Conservation (phyloP, 92 coral and sea anemone species). For the Epizoanthus scotinus region DNA sequence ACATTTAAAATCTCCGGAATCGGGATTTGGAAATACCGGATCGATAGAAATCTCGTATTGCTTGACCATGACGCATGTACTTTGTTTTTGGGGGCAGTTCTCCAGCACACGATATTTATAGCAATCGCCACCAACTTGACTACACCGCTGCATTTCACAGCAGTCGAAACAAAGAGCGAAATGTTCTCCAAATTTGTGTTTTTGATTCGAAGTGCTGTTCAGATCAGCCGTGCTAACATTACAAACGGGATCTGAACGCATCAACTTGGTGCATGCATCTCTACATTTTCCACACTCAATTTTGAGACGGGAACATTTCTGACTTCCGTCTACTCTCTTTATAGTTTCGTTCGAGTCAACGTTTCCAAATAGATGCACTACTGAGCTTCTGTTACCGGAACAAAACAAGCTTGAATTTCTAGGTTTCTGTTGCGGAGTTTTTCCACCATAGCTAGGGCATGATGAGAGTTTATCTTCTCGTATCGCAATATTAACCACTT, state of each 20-base stretch:
- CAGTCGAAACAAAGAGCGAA: constrained; percentile 75
- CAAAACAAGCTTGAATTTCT: constrained; percentile 45
- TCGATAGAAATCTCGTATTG: constrained; percentile 53
- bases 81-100: constrained; percentile 48
- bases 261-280: constrained; percentile 46
- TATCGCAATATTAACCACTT: constrained; percentile 49
- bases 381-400: constrained; percentile 57
- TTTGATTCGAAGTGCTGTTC: constrained; percentile 2
- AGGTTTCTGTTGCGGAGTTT: not conserved
- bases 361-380: constrained; percentile 62
- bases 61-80: constrained; percentile 57
- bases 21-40: constrained; percentile 55
- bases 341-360: constrained; percentile 30
- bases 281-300: constrained; percentile 58
- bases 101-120: constrained; percentile 46
- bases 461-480: constrained; percentile 25
- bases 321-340: constrained; percentile 55
- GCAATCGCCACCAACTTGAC: constrained; percentile 58
- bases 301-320: constrained; percentile 46
- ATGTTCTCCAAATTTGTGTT: constrained; percentile 68
- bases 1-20: constrained; percentile 61
- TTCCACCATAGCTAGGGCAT: constrained; percentile 63
- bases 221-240: constrained; percentile 39
- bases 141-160: constrained; percentile 65
- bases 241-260: constrained; percentile 54